Evolutionary conservation across 1,140 invertebrate genomes (phyloP).

Genomic region (Eumeta japonica): DNA sequence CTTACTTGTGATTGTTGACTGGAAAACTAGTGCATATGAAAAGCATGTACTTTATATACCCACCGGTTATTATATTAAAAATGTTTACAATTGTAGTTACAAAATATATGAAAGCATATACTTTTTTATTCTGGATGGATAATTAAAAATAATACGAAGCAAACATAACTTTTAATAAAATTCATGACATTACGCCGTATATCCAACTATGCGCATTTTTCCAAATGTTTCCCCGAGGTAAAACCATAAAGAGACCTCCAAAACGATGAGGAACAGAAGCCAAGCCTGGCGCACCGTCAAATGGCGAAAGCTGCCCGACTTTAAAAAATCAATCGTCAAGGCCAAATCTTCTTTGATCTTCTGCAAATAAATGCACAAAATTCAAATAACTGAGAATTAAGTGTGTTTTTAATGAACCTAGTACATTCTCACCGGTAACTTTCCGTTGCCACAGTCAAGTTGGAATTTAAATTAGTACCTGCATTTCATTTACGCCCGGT

Average conservation of each 20-base stretch:
- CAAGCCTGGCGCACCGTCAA: constrained; percentile 40
- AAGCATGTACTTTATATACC: too few species aligned
- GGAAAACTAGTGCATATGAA: too few species aligned
- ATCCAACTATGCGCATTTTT: constrained; percentile 44
- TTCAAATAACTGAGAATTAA: not conserved
- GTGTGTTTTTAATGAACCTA: not conserved
- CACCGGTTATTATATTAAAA: too few species aligned
- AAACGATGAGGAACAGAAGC: constrained; percentile 31
- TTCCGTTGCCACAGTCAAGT: too few species aligned
- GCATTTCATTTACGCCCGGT: constrained; percentile 20
- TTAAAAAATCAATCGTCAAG: constrained; percentile 26
- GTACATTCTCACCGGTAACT: too few species aligned
- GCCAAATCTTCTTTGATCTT: constrained; percentile 24
- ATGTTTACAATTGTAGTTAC: too few species aligned
- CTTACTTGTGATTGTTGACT: too few species aligned
- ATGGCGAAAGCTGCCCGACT: constrained; percentile 22
- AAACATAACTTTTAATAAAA: too few species aligned
- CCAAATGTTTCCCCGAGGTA: constrained; percentile 46
- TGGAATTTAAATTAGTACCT: too few species aligned
- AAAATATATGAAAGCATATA: too few species aligned
- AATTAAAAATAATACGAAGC: too few species aligned
- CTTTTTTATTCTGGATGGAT: too few species aligned
- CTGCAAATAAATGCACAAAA: constrained; percentile 14
- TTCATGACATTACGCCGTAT: constrained; percentile 36
- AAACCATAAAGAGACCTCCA: constrained; percentile 41